phyloP scores from a whole-genome alignment of 2,797 vertebrate species.

The Ceryle rudis region DNA sequence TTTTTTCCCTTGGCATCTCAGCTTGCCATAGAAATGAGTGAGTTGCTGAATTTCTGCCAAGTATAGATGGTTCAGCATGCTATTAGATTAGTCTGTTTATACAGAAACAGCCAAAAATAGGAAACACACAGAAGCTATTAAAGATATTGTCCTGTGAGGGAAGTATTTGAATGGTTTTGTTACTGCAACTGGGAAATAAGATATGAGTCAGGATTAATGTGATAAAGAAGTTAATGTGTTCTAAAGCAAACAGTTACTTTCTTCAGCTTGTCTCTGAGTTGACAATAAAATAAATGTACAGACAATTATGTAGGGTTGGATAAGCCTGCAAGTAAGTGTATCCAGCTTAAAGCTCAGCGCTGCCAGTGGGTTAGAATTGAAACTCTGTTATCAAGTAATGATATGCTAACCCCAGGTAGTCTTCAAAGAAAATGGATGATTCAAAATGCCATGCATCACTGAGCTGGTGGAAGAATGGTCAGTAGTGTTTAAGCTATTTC shows the following conservation, averaged over 20 bases:
- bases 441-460: conserved; percentile 57
- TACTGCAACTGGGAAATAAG: conserved; percentile 79
- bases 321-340: conserved; percentile 47
- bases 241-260: conserved; percentile 72
- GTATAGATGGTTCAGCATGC: conserved; percentile 81
- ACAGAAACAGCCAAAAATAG: conserved; percentile 84
- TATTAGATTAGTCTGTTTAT: conserved; percentile 87
- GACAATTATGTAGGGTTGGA: conserved; percentile 73
- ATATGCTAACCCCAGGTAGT: conserved; percentile 38
- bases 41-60: conserved; percentile 86
- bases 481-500: conserved; percentile 58
- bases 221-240: conserved; percentile 77
- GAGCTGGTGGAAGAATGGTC: conserved; percentile 56
- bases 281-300: conserved; percentile 75
- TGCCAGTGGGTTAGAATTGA: conserved; percentile 17
- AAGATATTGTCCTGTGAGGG: conserved; percentile 81
- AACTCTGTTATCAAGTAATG: conserved; percentile 26
- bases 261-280: conserved; percentile 71
- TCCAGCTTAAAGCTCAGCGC: background rate
- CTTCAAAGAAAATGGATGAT: conserved; percentile 56
- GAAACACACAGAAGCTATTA: conserved; percentile 82
- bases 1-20: conserved; percentile 70
- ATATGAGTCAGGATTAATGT: conserved; percentile 78
- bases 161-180: conserved; percentile 79
- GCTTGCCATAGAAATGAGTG: conserved; percentile 82